Evolutionary conservation across 2,888 invertebrate species (phyloP).

Genomic region (Lamellibrachia columna): DNA sequence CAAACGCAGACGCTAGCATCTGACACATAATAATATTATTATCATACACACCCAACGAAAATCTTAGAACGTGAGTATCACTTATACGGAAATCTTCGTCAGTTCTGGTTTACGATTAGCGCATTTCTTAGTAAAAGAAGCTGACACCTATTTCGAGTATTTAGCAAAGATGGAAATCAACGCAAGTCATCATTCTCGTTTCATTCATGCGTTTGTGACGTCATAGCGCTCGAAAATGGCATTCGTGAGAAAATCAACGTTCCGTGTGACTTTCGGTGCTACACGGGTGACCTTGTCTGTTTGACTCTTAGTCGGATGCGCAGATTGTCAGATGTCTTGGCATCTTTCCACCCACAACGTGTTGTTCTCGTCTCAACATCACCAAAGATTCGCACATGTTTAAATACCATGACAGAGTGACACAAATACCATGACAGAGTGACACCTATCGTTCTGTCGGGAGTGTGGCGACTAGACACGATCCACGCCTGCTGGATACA

Average conservation of each 20-base stretch:
- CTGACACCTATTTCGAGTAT: not conserved
- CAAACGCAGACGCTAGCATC: not conserved
- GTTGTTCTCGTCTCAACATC: not conserved
- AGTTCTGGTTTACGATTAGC: not conserved
- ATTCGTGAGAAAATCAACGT: not conserved
- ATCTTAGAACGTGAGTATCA: not conserved
- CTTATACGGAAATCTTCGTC: not conserved
- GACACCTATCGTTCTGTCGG: not conserved
- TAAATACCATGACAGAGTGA: not conserved
- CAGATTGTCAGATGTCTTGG: not conserved
- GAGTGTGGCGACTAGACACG: not conserved
- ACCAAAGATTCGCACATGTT: not conserved
- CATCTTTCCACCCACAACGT: not conserved
- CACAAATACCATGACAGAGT: not conserved
- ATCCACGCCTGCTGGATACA: not conserved
- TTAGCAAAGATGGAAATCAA: not conserved
- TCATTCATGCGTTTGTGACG: not conserved
- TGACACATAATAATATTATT: not conserved
- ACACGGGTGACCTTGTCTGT: not conserved
- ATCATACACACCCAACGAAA: not conserved
- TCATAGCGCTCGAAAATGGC: not conserved
- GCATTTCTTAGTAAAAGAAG: not conserved
- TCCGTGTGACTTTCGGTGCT: not conserved
- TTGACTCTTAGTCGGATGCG: not conserved
- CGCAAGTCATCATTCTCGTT: not conserved